These are phyloP conservation scores for Empis livida DNA, from an alignment of 2,888 invertebrate genomes.

Conservation along the genomic window DNA sequence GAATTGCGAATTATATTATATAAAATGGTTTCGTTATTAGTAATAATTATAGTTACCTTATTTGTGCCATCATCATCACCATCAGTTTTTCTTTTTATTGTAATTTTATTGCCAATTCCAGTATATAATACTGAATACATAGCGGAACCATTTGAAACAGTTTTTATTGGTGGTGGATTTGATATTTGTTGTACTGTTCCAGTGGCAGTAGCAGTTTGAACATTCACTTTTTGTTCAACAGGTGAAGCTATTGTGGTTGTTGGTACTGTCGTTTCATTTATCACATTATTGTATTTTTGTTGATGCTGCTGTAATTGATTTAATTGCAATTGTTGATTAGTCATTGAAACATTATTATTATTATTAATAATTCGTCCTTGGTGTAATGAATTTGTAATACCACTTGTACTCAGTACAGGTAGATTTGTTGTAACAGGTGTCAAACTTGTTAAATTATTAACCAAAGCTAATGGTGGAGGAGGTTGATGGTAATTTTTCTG, in stretches of 20 bases:
- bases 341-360: slow-evolving; percentile 5
- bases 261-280: slow-evolving; percentile 1
- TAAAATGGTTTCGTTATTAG: too few species aligned
- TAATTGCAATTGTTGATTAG: slow-evolving; percentile 9
- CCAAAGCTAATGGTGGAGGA: slow-evolving; percentile 1
- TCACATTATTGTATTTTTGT: slow-evolving; percentile 1
- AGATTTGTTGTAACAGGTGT: background rate
- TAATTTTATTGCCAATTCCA: slow-evolving; percentile 69
- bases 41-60: slow-evolving; percentile 18
- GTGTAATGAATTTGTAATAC: too few species aligned
- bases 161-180: slow-evolving; percentile 27
- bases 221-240: slow-evolving; percentile 6
- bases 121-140: slow-evolving; percentile 70
- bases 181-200: slow-evolving; percentile 8
- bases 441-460: background rate
- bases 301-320: slow-evolving; percentile 5
- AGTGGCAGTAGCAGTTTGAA: slow-evolving; percentile 1
- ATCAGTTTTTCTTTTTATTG: slow-evolving; percentile 62
- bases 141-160: slow-evolving; percentile 44
- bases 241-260: slow-evolving; percentile 5
- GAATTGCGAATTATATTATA: too few species aligned
- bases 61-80: slow-evolving; percentile 40
- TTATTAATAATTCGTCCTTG: background rate
- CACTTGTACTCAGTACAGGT: background rate
- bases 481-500: background rate